These are phyloP conservation scores for Actias luna DNA, from an alignment of 2,888 invertebrate species.

Conservation along the genomic window DNA sequence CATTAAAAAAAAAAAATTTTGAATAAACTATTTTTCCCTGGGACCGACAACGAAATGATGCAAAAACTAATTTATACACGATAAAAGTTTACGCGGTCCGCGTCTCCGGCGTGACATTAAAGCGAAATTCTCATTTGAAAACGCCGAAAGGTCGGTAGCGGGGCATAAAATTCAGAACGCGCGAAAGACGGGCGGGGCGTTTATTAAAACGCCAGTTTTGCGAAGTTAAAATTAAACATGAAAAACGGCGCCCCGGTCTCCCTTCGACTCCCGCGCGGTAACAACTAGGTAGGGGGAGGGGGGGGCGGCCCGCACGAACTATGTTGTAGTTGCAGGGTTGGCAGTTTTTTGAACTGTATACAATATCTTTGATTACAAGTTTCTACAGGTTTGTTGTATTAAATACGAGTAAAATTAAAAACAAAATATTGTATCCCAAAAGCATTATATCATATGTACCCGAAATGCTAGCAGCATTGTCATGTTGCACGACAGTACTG, in stretches of 20 bases:
- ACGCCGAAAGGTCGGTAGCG: slow-evolving; percentile 63
- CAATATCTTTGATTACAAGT: not conserved
- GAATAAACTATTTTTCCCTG: not conserved
- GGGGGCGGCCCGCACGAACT: slow-evolving; percentile 49
- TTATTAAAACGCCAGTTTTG: slow-evolving; percentile 79
- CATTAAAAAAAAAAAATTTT: not conserved
- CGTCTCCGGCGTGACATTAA: slow-evolving; percentile 67
- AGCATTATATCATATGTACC: too few species aligned
- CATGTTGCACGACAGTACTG: too few species aligned
- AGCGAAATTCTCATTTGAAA: slow-evolving; percentile 61
- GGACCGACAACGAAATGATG: slow-evolving; percentile 4
- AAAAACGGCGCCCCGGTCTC: slow-evolving; percentile 62
- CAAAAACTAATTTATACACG: slow-evolving; percentile 69
- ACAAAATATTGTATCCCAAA: too few species aligned
- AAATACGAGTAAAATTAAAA: too few species aligned
- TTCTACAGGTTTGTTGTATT: too few species aligned
- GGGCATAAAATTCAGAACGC: slow-evolving; percentile 67
- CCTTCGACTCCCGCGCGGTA: slow-evolving; percentile 25
- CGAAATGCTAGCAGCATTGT: too few species aligned
- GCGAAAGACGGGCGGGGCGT: slow-evolving; percentile 68
- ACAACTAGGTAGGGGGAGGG: slow-evolving; percentile 37
- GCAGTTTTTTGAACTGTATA: not conserved
- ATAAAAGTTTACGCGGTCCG: slow-evolving; percentile 55
- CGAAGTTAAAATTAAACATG: slow-evolving; percentile 82
- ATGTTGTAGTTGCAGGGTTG: slow-evolving; percentile 48